phyloP scores from a whole-genome alignment of 2,113 vertebrate species.

The Perca flavescens region DNA sequence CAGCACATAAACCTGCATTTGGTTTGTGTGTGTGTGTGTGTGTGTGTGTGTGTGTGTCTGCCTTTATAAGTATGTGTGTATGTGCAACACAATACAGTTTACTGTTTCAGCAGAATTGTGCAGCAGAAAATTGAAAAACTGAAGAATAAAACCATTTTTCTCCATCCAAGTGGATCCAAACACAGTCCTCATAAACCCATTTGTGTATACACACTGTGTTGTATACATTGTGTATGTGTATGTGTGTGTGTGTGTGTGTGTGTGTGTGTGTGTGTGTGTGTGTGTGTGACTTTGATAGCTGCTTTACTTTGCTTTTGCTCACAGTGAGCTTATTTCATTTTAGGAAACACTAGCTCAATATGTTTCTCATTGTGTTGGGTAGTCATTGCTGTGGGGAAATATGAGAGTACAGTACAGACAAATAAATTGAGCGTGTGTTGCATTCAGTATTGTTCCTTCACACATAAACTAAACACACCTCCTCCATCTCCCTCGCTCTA shows the following conservation, averaged over 20 bases:
- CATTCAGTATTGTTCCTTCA: slow-evolving; percentile 19
- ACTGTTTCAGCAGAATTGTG: slow-evolving; percentile 51
- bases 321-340: slow-evolving; percentile 34
- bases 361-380: slow-evolving; percentile 31
- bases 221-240: background rate
- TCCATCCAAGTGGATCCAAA: slow-evolving; percentile 41
- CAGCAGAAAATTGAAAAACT: slow-evolving; percentile 53
- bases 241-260: background rate
- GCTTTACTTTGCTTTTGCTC: slow-evolving; percentile 17
- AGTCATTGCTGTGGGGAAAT: background rate
- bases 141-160: slow-evolving; percentile 13
- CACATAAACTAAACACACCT: slow-evolving; percentile 9
- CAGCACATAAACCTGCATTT: slow-evolving; percentile 14
- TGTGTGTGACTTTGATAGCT: slow-evolving; percentile 22
- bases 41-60: background rate
- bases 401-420: slow-evolving; percentile 16
- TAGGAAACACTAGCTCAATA: slow-evolving; percentile 18
- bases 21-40: slow-evolving; percentile 6
- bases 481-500: slow-evolving; percentile 12
- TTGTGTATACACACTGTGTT: background rate
- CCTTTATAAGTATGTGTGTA: background rate
- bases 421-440: slow-evolving; percentile 30
- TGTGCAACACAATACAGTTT: slow-evolving; percentile 23
- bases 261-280: background rate
- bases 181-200: slow-evolving; percentile 16